A percentile compares a stretch with the other conserved stretches of the same genome.
phyloP scores from a whole-genome alignment of 2,113 vertebrate genomes.

The Microcebus tavaratra region DNA sequence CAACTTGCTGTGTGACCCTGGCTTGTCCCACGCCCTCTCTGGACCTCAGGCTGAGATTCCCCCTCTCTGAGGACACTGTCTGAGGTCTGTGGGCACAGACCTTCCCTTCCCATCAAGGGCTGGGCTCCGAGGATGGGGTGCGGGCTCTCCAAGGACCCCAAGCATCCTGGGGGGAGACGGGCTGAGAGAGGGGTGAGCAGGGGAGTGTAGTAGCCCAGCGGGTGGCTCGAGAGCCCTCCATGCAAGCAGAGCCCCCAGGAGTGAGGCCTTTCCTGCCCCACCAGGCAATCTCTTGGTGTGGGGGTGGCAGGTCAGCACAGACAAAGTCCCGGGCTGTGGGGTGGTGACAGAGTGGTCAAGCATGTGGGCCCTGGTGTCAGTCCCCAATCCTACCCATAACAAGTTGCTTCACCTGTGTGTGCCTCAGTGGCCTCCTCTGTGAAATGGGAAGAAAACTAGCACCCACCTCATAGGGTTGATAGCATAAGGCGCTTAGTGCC shows the following conservation, averaged over 20 bases:
- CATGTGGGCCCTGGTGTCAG: background rate
- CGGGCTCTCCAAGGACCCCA: background rate
- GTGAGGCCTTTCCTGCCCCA: background rate
- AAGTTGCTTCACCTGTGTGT: background rate
- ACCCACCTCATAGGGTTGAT: background rate
- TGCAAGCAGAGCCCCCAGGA: background rate
- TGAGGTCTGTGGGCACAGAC: background rate
- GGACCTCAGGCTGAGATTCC: background rate
- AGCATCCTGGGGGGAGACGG: background rate
- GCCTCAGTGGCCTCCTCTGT: background rate
- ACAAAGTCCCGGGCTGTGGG: background rate
- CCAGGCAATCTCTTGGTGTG: background rate
- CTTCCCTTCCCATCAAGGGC: background rate
- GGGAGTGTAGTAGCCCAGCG: background rate
- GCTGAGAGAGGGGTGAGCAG: background rate
- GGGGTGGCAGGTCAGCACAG: background rate
- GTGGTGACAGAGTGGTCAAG: background rate
- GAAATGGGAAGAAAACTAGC: background rate
- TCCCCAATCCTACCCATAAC: accelerated
- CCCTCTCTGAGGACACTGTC: too few species aligned
- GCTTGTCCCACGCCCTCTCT: background rate
- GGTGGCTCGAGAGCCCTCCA: background rate
- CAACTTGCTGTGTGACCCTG: background rate
- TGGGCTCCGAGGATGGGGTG: background rate
- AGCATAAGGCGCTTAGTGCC: accelerated